Conservation (phyloP, 1,140 invertebrate genomes). For the Marisa cornuarietis region DNA sequence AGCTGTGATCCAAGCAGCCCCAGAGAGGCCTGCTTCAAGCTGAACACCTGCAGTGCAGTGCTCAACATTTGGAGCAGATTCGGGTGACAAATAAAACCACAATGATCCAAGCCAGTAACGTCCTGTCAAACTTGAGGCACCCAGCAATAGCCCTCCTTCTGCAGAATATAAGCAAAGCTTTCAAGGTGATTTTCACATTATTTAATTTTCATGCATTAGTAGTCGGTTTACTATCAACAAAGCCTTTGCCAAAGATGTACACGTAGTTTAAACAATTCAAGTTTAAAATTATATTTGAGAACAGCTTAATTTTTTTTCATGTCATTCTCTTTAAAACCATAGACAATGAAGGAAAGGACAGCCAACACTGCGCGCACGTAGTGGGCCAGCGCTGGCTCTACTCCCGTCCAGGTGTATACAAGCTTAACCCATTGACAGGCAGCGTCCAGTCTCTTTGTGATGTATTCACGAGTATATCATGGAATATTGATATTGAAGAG, state of each 20-base stretch:
- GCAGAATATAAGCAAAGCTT: constrained; percentile 21
- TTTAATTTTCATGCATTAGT: background rate
- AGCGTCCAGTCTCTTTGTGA: no score
- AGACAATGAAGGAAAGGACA: no score
- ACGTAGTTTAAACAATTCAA: no score
- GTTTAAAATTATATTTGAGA: no score
- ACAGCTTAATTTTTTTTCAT: no score
- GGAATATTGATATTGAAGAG: no score
- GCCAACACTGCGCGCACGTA: no score
- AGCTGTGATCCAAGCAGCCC: constrained; percentile 52
- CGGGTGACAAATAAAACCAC: constrained; percentile 59
- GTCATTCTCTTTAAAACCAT: no score
- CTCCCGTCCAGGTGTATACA: no score
- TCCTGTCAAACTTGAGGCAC: constrained; percentile 61
- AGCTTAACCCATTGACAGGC: no score
- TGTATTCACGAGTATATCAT: no score
- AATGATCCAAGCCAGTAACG: constrained; percentile 64
- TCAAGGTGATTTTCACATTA: background rate
- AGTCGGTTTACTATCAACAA: background rate
- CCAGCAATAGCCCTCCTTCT: constrained; percentile 63
- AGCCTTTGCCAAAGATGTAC: background rate
- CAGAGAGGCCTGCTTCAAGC: constrained; percentile 59
- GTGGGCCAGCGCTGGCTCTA: no score
- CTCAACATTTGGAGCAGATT: constrained; percentile 58
- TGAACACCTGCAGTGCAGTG: constrained; percentile 63